phyloP scores from a whole-genome alignment of 2,797 vertebrate genomes.

The Sarcophilus harrisii region DNA sequence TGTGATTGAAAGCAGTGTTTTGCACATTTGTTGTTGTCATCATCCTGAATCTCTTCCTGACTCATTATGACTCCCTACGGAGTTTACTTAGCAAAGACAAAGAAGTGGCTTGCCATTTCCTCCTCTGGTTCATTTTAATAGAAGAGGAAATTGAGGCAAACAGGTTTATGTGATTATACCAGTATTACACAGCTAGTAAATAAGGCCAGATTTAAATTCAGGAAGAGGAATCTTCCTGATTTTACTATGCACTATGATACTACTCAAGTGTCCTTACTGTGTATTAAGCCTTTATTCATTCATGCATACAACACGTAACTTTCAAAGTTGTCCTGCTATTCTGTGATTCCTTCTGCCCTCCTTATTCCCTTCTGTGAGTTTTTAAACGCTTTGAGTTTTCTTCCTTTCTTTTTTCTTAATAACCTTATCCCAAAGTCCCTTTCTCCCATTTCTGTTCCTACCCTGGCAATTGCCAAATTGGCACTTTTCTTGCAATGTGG shows the following conservation, averaged over 20 bases:
- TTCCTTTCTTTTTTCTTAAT: background rate
- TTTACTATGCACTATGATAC: background rate
- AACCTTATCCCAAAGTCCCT: background rate
- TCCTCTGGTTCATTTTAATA: background rate
- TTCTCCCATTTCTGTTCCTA: background rate
- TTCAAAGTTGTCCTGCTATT: background rate
- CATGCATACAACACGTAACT: background rate
- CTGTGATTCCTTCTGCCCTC: background rate
- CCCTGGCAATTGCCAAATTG: background rate
- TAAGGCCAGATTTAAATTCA: background rate
- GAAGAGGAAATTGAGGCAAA: background rate
- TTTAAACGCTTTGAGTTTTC: background rate
- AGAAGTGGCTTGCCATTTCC: too few species aligned
- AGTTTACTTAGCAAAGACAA: background rate
- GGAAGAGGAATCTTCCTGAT: background rate
- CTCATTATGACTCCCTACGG: background rate
- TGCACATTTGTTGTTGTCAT: background rate
- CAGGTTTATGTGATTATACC: too few species aligned
- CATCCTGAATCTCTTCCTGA: too few species aligned
- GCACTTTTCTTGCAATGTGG: constrained; percentile 13
- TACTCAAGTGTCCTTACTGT: background rate
- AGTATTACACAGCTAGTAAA: background rate
- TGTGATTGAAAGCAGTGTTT: too few species aligned
- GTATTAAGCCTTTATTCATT: background rate
- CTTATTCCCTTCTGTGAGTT: background rate